Percentiles rank a stretch among this genome's conserved stretches.
Evolutionary conservation across 2,113 vertebrate species (phyloP).

Genomic region (Piprites chloris): DNA sequence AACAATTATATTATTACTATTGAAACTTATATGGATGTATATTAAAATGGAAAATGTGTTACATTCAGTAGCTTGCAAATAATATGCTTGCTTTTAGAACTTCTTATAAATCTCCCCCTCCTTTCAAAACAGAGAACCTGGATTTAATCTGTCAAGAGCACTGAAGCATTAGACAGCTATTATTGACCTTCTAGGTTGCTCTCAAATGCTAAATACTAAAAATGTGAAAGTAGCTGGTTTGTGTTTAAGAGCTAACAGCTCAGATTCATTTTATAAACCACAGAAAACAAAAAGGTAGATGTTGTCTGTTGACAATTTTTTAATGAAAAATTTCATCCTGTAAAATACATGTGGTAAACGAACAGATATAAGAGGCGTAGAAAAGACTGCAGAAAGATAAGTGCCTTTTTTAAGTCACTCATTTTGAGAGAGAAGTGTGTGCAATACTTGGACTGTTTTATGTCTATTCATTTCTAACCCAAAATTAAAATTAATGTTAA

Average conservation of each 20-base stretch:
- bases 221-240: background rate
- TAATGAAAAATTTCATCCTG: background rate
- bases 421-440: background rate
- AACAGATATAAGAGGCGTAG: background rate
- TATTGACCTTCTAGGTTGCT: background rate
- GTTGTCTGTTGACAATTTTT: background rate
- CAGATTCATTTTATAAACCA: background rate
- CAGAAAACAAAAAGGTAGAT: background rate
- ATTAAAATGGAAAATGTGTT: background rate
- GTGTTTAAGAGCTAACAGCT: background rate
- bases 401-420: background rate
- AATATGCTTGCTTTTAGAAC: background rate
- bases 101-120: background rate
- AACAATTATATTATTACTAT: background rate
- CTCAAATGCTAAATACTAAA: background rate
- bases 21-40: background rate
- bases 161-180: background rate
- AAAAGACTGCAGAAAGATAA: background rate
- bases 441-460: background rate
- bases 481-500: background rate
- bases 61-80: background rate
- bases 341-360: background rate
- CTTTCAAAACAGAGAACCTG: background rate
- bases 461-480: background rate
- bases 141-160: background rate